phyloP scores from a whole-genome alignment of 2,797 vertebrate species.

The Alfaro cultratus region DNA sequence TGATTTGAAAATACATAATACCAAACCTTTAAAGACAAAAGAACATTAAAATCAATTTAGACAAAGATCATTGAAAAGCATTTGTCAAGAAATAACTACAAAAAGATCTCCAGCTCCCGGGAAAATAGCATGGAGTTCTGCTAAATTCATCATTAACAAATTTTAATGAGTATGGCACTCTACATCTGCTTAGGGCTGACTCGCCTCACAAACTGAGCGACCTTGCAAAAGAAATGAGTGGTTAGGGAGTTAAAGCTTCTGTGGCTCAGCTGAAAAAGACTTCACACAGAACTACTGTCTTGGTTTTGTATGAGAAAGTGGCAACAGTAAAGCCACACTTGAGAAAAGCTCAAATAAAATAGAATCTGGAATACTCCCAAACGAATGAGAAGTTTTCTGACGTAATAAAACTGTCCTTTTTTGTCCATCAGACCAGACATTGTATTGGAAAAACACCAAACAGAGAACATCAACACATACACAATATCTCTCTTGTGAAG shows the following conservation, averaged over 20 bases:
- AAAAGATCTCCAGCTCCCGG: background rate
- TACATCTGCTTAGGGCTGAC: background rate
- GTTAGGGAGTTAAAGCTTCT: background rate
- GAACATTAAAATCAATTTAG: background rate
- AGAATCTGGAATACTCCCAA: background rate
- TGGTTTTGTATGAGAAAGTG: background rate
- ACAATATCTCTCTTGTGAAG: background rate
- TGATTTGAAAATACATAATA: too few species aligned
- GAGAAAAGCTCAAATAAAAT: background rate
- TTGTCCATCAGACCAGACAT: background rate
- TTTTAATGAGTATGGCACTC: background rate
- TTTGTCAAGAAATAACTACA: background rate
- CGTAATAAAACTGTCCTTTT: background rate
- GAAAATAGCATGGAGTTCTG: background rate
- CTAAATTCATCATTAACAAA: background rate
- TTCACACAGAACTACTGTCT: background rate
- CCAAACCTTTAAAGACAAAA: background rate
- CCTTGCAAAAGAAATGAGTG: background rate
- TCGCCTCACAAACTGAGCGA: background rate
- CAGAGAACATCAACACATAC: background rate
- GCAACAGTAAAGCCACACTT: background rate
- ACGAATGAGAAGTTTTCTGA: background rate
- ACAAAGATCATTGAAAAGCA: background rate
- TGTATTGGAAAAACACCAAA: background rate
- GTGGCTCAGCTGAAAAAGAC: background rate